Base-by-base conservation (phyloP, 1,140 invertebrate species). In the Liolophura sinensis region DNA sequence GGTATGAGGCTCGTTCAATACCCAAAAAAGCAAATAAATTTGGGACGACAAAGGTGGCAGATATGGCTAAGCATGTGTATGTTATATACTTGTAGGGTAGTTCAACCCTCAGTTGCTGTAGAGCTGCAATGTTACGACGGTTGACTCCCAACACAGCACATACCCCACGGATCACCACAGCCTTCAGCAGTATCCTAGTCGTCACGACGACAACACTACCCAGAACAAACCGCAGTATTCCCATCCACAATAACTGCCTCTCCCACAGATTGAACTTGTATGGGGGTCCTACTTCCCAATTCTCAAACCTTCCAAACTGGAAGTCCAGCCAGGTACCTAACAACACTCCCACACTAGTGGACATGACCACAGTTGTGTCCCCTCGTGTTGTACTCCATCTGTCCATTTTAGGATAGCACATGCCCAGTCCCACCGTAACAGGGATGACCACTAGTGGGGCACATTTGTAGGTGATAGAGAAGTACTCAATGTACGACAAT, bases 291-390 rank as follows among this genome's bases (percentile, higher is more conserved):
- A 73, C 70, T 27, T 52, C 20, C 40, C 48, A 31, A 40, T 24
- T n/a, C 47, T 22, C 14, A 78, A 84, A 93, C 65, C 89, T 85
- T 31, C 92, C 92, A 20, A 90, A 86, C 79, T 91, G 91, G 80
- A 90, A 94, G 85, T 93, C 93, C 7, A 92, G 84, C 92, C 93
- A 95, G 1, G 92, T 88, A n/a, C 93, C 93, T 12, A 89, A 83
- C 56, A 91, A 87, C 59, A 93, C 86, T 50, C 94, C 94, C n/a
- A 90, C 89, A 66, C 89, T 90, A 11, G 93, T 75, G 16, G 64
- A 91, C 55, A 95, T 84, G 60, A 94, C 91, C 85, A 93, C 90
- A 12, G 92, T 90, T 1, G 93, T 94, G 81, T 96, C 94, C 31
- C 92, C 92, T 79, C 93, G 93, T 15, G 74, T 72, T n/a, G 79